phyloP scores from a whole-genome alignment of 2,888 invertebrate species.

The Maniola hyperantus region DNA sequence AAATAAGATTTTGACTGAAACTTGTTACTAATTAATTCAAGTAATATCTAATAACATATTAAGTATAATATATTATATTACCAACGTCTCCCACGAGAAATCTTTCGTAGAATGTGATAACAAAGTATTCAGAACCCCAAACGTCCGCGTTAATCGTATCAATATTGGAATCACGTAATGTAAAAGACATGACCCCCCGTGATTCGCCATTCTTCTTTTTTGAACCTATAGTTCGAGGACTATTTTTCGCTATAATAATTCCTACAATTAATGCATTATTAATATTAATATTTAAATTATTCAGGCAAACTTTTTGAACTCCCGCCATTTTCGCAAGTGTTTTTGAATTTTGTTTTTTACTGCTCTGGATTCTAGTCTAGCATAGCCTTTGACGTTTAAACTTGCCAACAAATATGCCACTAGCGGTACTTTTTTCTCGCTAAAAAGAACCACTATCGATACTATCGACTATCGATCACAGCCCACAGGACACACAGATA shows the following conservation, averaged over 20 bases:
- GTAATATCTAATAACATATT: too few relatives aligned
- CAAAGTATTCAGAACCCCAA: slow-evolving; percentile 87
- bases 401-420: too few relatives aligned
- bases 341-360: not conserved
- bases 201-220: slow-evolving; percentile 78
- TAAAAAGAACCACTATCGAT: too few relatives aligned
- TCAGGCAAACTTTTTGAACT: slow-evolving; percentile 66
- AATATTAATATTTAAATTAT: slow-evolving; percentile 69
- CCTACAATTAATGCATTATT: slow-evolving; percentile 78
- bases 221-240: slow-evolving; percentile 76
- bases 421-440: too few relatives aligned
- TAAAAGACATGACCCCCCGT: slow-evolving; percentile 89
- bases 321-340: slow-evolving; percentile 62
- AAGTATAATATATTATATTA: slow-evolving; percentile 48
- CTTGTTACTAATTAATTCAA: too few relatives aligned
- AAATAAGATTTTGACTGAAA: too few relatives aligned
- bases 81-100: slow-evolving; percentile 88
- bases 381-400: too few relatives aligned
- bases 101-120: slow-evolving; percentile 83
- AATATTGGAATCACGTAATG: slow-evolving; percentile 87
- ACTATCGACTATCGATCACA: too few relatives aligned
- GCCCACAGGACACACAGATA: too few relatives aligned
- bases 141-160: slow-evolving; percentile 89
- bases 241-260: slow-evolving; percentile 85
- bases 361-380: not conserved